phyloP scores from a whole-genome alignment of 2,797 vertebrate genomes.

The Aythya fuligula region DNA sequence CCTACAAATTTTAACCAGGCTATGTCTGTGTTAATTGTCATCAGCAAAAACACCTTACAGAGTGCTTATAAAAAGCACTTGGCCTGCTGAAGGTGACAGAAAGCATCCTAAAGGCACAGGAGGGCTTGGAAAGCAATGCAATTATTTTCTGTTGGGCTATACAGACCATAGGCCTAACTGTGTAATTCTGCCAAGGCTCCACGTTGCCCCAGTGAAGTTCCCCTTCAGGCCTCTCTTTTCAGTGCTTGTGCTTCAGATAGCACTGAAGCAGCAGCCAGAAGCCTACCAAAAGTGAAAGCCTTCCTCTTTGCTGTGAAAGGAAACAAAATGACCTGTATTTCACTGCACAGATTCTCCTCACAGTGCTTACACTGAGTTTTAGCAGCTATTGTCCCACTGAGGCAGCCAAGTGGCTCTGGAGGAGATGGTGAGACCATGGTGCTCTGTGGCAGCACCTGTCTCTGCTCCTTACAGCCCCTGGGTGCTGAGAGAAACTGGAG shows the following conservation, averaged over 20 bases:
- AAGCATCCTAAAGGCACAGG: background rate
- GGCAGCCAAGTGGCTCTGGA: background rate
- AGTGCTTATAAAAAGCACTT: background rate
- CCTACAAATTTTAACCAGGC: background rate
- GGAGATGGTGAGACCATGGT: background rate
- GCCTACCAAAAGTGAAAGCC: background rate
- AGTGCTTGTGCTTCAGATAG: background rate
- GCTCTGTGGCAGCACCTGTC: background rate
- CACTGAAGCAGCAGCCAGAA: background rate
- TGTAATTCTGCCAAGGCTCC: background rate
- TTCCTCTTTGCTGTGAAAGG: background rate
- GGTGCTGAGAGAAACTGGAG: background rate
- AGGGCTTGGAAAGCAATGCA: background rate
- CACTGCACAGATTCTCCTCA: background rate
- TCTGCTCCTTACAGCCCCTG: background rate
- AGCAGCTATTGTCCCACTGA: background rate
- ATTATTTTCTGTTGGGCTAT: background rate
- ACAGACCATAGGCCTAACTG: background rate
- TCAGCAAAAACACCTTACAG: background rate
- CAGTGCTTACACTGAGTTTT: background rate
- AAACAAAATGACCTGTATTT: background rate
- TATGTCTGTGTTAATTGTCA: background rate
- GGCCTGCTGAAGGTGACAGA: background rate
- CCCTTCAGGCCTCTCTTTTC: rapidly evolving
- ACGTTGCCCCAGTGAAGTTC: background rate